Conservation (phyloP, 2,888 invertebrate genomes). For the Fabriciana adippe region DNA sequence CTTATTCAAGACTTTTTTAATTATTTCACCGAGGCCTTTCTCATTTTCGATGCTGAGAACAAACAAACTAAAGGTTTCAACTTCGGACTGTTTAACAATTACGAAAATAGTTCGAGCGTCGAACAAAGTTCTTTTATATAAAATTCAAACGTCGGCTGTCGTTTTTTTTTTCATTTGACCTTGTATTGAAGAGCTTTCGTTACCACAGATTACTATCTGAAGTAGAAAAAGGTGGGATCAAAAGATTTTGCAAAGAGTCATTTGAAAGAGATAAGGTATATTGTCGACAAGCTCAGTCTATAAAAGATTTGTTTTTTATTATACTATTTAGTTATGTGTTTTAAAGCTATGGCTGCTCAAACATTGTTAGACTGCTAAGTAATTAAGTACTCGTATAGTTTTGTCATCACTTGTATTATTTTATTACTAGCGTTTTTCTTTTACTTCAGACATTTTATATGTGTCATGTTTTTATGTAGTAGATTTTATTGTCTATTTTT, state of each 20-base stretch:
- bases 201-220: conserved; percentile 15
- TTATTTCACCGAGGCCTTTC: conserved; percentile 30
- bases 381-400: too few species aligned
- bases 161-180: conserved; percentile 22
- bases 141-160: conserved; percentile 20
- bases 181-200: conserved; percentile 14
- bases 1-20: conserved; percentile 30
- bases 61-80: conserved; percentile 25
- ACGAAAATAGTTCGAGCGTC: conserved; percentile 31
- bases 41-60: conserved; percentile 25
- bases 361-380: too few species aligned
- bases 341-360: too few species aligned
- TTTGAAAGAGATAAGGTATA: background rate
- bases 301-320: too few species aligned
- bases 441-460: too few species aligned
- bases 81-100: conserved; percentile 29
- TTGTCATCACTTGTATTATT: too few species aligned
- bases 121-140: conserved; percentile 31
- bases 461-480: too few species aligned
- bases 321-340: background rate
- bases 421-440: too few species aligned
- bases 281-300: background rate
- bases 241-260: background rate
- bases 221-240: background rate
- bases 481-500: too few species aligned